Conservation (phyloP, 2,113 vertebrate genomes). For the Limanda limanda region DNA sequence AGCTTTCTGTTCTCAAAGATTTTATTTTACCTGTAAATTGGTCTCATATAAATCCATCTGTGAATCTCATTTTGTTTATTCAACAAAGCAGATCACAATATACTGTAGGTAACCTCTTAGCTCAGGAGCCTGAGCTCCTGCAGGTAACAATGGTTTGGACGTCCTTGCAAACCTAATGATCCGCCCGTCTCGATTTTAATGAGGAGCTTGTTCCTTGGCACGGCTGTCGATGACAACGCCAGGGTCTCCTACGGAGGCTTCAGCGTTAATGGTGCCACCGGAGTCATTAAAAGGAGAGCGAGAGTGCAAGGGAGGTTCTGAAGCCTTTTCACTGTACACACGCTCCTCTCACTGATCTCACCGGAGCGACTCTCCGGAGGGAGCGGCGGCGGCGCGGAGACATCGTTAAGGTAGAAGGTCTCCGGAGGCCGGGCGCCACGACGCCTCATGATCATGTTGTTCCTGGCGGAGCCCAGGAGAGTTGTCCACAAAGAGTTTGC, state of each 20-base stretch:
- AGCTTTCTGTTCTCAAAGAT: not conserved
- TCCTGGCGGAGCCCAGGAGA: conserved; percentile 54
- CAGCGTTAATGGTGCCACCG: conserved; percentile 57
- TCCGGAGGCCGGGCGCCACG: conserved; percentile 46
- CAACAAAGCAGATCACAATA: not conserved
- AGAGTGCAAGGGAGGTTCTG: conserved; percentile 58
- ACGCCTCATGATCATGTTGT: conserved; percentile 72
- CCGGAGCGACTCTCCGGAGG: conserved; percentile 46
- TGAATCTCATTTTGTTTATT: too few relatives aligned
- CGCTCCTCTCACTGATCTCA: conserved; percentile 50
- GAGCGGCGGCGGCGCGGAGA: conserved; percentile 26
- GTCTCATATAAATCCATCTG: not conserved
- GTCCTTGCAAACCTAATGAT: conserved; percentile 74
- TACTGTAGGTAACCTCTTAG: not conserved
- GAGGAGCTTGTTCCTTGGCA: conserved; percentile 73
- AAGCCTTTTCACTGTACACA: conserved; percentile 44
- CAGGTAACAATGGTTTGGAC: conserved; percentile 41
- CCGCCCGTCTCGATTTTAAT: conserved; percentile 71
- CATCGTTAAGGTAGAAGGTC: conserved; percentile 63
- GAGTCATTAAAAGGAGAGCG: conserved; percentile 64
- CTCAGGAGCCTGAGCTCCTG: conserved; percentile 20
- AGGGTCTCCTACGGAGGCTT: conserved; percentile 58
- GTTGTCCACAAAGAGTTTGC: conserved; percentile 43
- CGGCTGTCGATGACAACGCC: conserved; percentile 42
- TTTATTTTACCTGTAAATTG: not conserved